Base-by-base conservation (phyloP, 2,888 invertebrate species). In the Andrena bicolor region DNA sequence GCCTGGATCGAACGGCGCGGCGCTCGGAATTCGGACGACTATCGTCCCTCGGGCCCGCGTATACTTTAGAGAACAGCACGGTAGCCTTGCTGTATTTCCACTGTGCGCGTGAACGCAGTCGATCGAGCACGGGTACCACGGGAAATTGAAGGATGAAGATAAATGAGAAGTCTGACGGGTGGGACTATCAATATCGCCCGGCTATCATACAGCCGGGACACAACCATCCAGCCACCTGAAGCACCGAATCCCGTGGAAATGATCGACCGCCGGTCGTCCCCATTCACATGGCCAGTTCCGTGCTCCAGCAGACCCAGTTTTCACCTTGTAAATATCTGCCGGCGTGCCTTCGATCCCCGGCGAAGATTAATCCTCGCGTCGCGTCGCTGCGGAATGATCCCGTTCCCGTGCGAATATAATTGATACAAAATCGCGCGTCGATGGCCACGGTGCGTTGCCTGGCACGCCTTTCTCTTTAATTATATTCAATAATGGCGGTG, bases 401-500 rank as follows among this genome's bases (percentile, higher is more conserved):
- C 13, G 4, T 26, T 48, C 6, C 30, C n/a, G 30, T 32, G 61
- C 61, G 49, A 66, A 61, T 41, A n/a, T 72, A 72, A 80, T 68
- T 58, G 49, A 63, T 63, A 63, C 49, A 68, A 72, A 72, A 68
- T 68, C 28, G 51, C 10, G 26, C 13, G 23, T 13, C n/a, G 0
- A n/a, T n/a, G 35, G 35, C 74, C 26, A 41, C 41, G 41, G 13
- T 41, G 8, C 64, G 20, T 28, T 48, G 49, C 41, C 30, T 56
- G 68, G 51, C 73, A 72, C 41, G 35, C 85, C 76, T 87, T 87
- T 88, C 87, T 87, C 88, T 79, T 83, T 82, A 88, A 88, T 88
- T 85, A 86, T 80, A 82, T 78, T 83, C 80, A 83, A 85, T 88
- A 87, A 83, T 72, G 76, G 35, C 68, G 51, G 10, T 23, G 66